A percentile compares a stretch with the other conserved stretches of the same genome.
Evolutionary conservation across 64 coral and sea anemone genomes (phyloP).

Genomic region (Catalaphyllia jardinei): DNA sequence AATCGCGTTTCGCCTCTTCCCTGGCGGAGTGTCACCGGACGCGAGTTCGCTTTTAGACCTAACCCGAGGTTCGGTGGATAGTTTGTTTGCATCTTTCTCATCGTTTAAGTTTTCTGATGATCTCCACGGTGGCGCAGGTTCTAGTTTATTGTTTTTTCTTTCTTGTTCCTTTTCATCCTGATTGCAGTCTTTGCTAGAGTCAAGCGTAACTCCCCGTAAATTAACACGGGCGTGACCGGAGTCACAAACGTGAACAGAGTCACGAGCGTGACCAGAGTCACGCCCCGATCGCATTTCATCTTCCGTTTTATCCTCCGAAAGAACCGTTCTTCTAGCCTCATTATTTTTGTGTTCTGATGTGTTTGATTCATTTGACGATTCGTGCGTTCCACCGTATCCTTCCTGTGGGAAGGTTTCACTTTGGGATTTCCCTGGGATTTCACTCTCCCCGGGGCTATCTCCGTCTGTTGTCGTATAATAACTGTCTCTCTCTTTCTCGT

Average conservation of each 20-base stretch:
- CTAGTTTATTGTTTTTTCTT: neutral
- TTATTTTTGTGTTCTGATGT: neutral
- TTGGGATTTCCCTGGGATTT: neutral
- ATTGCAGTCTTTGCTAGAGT: neutral
- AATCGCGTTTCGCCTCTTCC: constrained; percentile 35
- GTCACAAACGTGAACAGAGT: neutral
- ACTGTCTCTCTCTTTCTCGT: constrained; percentile 58
- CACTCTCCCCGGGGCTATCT: constrained; percentile 42
- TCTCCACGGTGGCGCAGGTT: neutral
- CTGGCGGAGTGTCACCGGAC: neutral
- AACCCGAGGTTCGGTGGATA: neutral
- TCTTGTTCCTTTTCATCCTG: neutral
- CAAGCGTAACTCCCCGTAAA: neutral
- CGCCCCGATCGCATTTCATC: neutral
- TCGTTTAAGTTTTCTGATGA: constrained; percentile 1
- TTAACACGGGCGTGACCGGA: neutral
- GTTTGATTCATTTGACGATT: constrained; percentile 30
- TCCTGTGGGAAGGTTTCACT: neutral
- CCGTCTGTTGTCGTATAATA: constrained; percentile 49
- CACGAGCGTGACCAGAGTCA: neutral
- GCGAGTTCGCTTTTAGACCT: constrained; percentile 35
- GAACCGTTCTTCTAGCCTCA: neutral
- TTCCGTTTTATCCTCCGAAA: neutral
- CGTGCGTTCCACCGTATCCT: neutral
- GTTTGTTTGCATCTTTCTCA: neutral